Evolutionary conservation across 2,797 vertebrate species (phyloP).

Genomic region (Microctenopoma stevenorrisi): DNA sequence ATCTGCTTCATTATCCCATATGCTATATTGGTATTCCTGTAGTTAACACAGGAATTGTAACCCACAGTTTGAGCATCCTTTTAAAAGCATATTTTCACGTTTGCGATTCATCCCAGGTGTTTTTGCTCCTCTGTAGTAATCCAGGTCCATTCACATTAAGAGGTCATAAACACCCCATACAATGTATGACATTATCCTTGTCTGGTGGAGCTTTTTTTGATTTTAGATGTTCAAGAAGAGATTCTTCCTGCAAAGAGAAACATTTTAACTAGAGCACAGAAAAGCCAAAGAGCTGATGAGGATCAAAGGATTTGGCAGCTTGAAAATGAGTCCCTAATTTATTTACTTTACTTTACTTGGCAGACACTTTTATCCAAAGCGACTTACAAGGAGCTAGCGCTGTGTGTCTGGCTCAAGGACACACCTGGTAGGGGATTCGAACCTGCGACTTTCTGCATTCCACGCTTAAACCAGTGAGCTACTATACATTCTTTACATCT

Average conservation of each 20-base stretch:
- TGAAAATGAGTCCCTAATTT: background rate
- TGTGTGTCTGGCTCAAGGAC: too few species aligned
- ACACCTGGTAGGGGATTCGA: too few species aligned
- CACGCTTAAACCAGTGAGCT: too few species aligned
- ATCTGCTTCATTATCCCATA: background rate
- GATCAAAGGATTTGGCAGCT: background rate
- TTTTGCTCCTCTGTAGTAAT: background rate
- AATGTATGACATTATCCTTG: accelerated
- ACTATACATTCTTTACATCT: background rate
- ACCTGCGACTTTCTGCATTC: too few species aligned
- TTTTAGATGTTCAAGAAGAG: conserved; percentile 20
- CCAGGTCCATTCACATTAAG: background rate
- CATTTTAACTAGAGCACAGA: background rate
- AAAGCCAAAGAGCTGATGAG: background rate
- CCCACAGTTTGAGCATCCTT: background rate
- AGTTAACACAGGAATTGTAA: background rate
- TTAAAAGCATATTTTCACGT: background rate
- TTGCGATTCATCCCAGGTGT: background rate
- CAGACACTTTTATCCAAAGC: too few species aligned
- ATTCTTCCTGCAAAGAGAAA: conserved; percentile 47
- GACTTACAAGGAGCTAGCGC: too few species aligned
- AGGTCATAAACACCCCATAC: background rate
- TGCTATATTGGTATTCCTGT: background rate
- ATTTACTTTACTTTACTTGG: background rate
- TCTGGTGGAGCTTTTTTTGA: background rate